A percentile compares a stretch with the other conserved stretches of the same genome.
These are phyloP conservation scores for Malurus splendens DNA, from an alignment of 2,797 vertebrate genomes.

Conservation along the genomic window DNA sequence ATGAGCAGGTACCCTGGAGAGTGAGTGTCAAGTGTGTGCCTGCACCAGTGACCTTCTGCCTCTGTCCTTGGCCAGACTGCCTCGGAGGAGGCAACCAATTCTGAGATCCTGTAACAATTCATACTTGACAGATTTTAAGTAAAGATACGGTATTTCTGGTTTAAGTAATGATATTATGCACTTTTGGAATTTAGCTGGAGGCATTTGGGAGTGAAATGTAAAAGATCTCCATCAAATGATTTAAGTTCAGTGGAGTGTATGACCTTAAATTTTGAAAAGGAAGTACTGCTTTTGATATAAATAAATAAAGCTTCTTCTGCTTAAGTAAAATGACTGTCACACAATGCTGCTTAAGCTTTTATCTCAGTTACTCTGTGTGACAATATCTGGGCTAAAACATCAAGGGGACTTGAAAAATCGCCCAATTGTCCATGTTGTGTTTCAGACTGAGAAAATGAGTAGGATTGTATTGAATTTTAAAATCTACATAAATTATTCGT, in stretches of 20 bases:
- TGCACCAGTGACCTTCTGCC: not conserved
- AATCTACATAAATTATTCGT: not conserved
- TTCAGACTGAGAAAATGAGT: not conserved
- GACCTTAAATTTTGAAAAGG: not conserved
- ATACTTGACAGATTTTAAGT: not conserved
- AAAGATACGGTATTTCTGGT: not conserved
- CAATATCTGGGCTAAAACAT: not conserved
- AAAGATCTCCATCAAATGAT: not conserved
- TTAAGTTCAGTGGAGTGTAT: not conserved
- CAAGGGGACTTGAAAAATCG: not conserved
- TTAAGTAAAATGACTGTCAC: not conserved
- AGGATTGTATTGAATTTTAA: not conserved
- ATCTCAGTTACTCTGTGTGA: not conserved
- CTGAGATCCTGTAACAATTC: not conserved
- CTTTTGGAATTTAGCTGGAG: not conserved
- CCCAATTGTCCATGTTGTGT: fast-evolving
- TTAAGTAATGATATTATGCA: fast-evolving
- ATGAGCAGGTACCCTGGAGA: not conserved
- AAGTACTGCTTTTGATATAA: not conserved
- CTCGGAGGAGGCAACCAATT: not conserved
- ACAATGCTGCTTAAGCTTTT: not conserved
- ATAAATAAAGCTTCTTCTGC: not conserved
- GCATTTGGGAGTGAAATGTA: not conserved
- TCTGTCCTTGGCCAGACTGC: not conserved
- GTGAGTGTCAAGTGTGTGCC: not conserved